A percentile compares a stretch with the other conserved stretches of the same genome.
phyloP scores from a whole-genome alignment of 2,113 vertebrate genomes.

The Centrocercus urophasianus region DNA sequence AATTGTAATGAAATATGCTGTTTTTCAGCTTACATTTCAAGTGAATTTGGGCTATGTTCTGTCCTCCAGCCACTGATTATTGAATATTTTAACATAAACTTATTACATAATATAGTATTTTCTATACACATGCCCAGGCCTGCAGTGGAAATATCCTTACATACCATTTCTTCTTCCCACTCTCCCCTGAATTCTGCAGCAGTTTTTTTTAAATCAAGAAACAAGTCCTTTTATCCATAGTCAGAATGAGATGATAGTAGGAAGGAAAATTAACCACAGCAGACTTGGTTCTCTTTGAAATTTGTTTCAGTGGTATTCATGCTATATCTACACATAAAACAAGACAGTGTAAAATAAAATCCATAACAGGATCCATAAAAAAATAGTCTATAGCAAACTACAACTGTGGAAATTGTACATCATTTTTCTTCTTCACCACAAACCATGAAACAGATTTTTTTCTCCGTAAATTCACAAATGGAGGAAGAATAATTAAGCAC shows the following conservation, averaged over 20 bases:
- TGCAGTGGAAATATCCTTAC: background rate
- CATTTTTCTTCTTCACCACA: background rate
- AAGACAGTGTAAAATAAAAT: background rate
- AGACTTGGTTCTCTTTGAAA: background rate
- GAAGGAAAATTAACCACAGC: background rate
- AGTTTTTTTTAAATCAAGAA: background rate
- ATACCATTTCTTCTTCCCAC: background rate
- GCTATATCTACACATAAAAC: background rate
- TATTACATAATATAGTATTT: background rate
- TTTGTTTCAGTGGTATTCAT: background rate
- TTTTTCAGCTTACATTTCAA: background rate
- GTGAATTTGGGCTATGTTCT: background rate
- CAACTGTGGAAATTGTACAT: background rate
- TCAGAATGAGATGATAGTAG: fast-evolving
- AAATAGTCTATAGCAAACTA: background rate
- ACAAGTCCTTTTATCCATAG: background rate
- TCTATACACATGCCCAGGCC: background rate
- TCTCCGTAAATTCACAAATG: background rate
- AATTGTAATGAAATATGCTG: background rate
- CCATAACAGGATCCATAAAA: background rate
- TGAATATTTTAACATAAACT: background rate
- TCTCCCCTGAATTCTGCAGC: background rate
- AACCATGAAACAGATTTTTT: background rate
- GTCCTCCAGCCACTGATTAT: background rate
- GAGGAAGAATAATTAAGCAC: background rate